Conservation (phyloP, 2,113 vertebrate genomes). For the Dromiciops gliroides region DNA sequence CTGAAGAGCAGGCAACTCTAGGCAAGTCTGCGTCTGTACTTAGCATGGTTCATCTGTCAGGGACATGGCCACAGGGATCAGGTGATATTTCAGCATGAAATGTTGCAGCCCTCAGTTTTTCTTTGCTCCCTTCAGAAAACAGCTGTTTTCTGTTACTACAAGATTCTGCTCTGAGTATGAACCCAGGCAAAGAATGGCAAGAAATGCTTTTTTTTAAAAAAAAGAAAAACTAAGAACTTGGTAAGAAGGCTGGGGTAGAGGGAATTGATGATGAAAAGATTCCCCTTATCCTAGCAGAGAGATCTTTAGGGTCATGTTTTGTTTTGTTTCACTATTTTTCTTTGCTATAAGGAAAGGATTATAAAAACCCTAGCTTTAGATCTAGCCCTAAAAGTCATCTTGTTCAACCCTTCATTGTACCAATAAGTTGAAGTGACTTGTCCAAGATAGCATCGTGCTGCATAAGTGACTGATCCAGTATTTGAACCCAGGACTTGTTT, state of each 20-base stretch:
- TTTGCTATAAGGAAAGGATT: neutral
- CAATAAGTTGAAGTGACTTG: neutral
- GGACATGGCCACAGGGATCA: constrained; percentile 22
- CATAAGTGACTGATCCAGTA: neutral
- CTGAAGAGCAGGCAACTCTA: neutral
- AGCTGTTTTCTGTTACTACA: constrained; percentile 28
- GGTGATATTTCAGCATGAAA: constrained; percentile 49
- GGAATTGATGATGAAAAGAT: neutral
- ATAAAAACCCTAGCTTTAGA: neutral
- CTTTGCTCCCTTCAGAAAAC: constrained; percentile 52
- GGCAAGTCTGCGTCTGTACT: neutral
- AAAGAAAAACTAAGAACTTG: neutral
- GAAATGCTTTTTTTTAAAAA: neutral
- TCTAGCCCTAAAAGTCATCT: neutral
- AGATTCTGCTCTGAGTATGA: constrained; percentile 32
- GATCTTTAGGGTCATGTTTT: neutral
- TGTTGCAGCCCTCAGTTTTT: constrained; percentile 37
- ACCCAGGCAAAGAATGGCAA: constrained; percentile 1
- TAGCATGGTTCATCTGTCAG: constrained; percentile 34
- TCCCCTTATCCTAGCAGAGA: neutral
- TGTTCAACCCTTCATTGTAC: neutral
- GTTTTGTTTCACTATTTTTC: neutral
- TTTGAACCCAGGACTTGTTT: neutral
- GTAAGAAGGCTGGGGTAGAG: neutral
- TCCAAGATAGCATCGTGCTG: neutral